phyloP scores from a whole-genome alignment of 2,888 invertebrate genomes.

The Nesidiocoris tenuis region DNA sequence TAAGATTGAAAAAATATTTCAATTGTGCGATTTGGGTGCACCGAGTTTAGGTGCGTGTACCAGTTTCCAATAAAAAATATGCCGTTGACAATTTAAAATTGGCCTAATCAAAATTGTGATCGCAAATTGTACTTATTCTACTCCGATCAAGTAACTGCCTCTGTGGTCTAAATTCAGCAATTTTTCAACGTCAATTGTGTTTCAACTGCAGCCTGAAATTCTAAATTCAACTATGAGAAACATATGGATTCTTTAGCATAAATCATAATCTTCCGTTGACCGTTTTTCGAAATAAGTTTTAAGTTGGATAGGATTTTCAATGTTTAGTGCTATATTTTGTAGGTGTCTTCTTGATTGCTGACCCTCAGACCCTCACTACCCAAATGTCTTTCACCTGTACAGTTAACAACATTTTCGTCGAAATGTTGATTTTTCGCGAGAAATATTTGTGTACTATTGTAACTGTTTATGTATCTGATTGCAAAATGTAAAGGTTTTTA shows the following conservation, averaged over 20 bases:
- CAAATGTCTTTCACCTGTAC: constrained; percentile 50
- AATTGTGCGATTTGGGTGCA: too few species aligned
- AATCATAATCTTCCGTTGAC: not conserved
- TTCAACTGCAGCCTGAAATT: not conserved
- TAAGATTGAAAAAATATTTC: too few species aligned
- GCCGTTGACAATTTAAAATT: constrained; percentile 5
- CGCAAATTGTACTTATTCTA: not conserved
- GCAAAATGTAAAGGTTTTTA: constrained; percentile 47
- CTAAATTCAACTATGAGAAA: too few species aligned
- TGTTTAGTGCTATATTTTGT: constrained; percentile 44
- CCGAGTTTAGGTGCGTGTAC: too few species aligned
- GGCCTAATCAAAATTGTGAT: constrained; percentile 46
- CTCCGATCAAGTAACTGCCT: not conserved
- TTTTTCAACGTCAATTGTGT: not conserved
- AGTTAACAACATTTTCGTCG: constrained; percentile 46
- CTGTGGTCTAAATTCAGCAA: not conserved
- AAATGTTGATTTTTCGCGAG: constrained; percentile 32
- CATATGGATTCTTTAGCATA: too few species aligned
- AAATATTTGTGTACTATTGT: constrained; percentile 16
- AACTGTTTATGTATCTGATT: constrained; percentile 47
- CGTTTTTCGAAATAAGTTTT: constrained; percentile 30
- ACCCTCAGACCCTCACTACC: constrained; percentile 48
- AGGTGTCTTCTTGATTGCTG: constrained; percentile 47
- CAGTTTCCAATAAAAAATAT: too few species aligned
- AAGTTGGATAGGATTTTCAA: constrained; percentile 40